Conservation (phyloP, 2,888 invertebrate genomes). For the Eubasilissa splendida region DNA sequence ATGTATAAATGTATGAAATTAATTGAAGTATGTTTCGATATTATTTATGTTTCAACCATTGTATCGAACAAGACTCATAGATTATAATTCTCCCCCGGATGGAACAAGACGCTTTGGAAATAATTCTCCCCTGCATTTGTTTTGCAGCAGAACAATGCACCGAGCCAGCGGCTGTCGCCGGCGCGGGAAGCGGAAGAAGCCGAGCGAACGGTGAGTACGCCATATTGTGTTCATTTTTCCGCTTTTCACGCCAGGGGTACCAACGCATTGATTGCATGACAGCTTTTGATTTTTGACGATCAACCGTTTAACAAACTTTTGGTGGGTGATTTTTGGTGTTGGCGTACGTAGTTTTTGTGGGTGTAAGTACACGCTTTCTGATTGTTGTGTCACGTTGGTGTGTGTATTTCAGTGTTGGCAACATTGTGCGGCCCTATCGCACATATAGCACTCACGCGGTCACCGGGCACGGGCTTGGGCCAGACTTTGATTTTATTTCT, state of each 20-base stretch:
- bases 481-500: slow-evolving; percentile 15
- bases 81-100: too few relatives aligned
- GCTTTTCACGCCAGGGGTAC: slow-evolving; percentile 43
- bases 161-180: slow-evolving; percentile 55
- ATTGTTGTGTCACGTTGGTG: slow-evolving; percentile 44
- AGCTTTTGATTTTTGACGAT: slow-evolving; percentile 46
- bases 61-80: too few relatives aligned
- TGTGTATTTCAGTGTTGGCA: slow-evolving; percentile 41
- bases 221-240: slow-evolving; percentile 40
- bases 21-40: too few relatives aligned
- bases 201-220: slow-evolving; percentile 55
- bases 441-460: slow-evolving; percentile 33
- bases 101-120: too few relatives aligned
- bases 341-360: slow-evolving; percentile 47
- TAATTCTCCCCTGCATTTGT: not conserved
- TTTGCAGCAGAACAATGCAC: slow-evolving; percentile 55
- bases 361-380: slow-evolving; percentile 55
- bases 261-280: slow-evolving; percentile 47
- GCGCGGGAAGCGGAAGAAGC: slow-evolving; percentile 51
- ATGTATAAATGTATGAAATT: too few relatives aligned
- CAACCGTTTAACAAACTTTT: slow-evolving; percentile 45
- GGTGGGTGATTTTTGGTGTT: slow-evolving; percentile 49
- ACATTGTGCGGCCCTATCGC: slow-evolving; percentile 17
- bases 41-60: too few relatives aligned
- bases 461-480: slow-evolving; percentile 39